Evolutionary conservation across 2,113 vertebrate genomes (phyloP), one percentile per base, ranked within the genome.

Genomic region (Myotis davidii): DNA sequence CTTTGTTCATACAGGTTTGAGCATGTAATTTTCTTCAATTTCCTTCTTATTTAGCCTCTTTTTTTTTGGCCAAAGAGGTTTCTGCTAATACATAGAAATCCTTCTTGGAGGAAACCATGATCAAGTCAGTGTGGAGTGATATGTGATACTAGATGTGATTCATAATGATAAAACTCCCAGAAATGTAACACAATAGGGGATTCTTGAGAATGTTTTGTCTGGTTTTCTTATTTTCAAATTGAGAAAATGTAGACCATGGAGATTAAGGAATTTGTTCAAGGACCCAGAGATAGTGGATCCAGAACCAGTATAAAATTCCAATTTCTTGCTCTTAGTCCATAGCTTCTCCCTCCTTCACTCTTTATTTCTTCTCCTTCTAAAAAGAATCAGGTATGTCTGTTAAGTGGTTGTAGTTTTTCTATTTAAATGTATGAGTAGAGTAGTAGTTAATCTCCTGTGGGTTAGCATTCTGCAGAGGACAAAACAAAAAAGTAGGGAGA

Each of bases 1-100:
- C 23, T 27, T 69, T 52, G 21, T 87, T 84, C 17, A 13, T 45
- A 83, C 10, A 85, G 9, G 5, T 37, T 83, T 54, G 13, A 95
- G 1, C 37, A 18, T 72, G 29, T 10, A 88, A 52, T 77, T 96
- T 96, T 92, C 61, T 93, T 74, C 32, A 12, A 23, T 82, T 91
- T 95, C 50, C 84, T 94, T 79, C 48, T 52, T 73, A n/a, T 23
- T 67, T 83, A 85, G 50, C n/a, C 18, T 64, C n/a, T 85, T 84
- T 77, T 34, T 85, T 84, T 73, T 82, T 18, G 64, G 42, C 52
- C 17, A n/a, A 88, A 90, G 42, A 72, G 0, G 0, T 95, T 88
- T 95, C 65, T 92, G 72, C 17, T 84, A 76, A 81, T 27, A 27
- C 16, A 6, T 25, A 52, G 21, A 85, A 77, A 65, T 94, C 32